Evolutionary conservation across 1,140 invertebrate species (phyloP).

Genomic region (Ceratina calcarata): DNA sequence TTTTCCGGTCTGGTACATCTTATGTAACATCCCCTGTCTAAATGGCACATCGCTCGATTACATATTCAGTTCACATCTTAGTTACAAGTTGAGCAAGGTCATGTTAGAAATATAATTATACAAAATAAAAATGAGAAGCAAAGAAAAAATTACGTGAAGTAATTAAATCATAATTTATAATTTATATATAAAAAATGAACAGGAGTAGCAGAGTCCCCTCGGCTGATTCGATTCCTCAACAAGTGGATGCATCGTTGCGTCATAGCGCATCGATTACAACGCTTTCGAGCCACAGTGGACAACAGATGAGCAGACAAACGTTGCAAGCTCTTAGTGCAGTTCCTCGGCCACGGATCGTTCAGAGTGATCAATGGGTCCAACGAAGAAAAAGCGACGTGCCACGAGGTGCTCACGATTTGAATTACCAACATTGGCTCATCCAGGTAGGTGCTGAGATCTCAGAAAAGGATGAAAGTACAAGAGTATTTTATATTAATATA

Average conservation of each 20-base stretch:
- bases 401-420: constrained; percentile 82
- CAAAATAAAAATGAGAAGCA: not conserved
- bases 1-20: constrained; percentile 28
- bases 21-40: constrained; percentile 17
- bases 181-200: constrained; percentile 40
- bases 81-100: too few relatives aligned
- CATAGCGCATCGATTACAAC: constrained; percentile 77
- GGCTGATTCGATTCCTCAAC: constrained; percentile 81
- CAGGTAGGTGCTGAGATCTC: constrained; percentile 80
- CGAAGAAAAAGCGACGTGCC: constrained; percentile 84
- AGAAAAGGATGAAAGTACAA: not conserved
- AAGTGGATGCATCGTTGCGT: constrained; percentile 78
- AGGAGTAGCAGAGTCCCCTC: constrained; percentile 84
- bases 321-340: constrained; percentile 89
- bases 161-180: too few relatives aligned
- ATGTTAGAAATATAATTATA: too few relatives aligned
- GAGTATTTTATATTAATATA: not conserved
- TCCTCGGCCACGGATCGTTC: constrained; percentile 86
- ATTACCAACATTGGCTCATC: constrained; percentile 93
- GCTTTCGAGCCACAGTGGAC: constrained; percentile 76
- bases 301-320: constrained; percentile 88
- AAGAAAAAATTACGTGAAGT: not conserved
- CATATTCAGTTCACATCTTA: too few relatives aligned
- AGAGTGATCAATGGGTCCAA: constrained; percentile 86
- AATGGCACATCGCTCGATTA: not conserved